A percentile compares a stretch with the other conserved stretches of the same genome.
Evolutionary conservation across 2,888 invertebrate genomes (phyloP).

Genomic region (Lottia gigantea): DNA sequence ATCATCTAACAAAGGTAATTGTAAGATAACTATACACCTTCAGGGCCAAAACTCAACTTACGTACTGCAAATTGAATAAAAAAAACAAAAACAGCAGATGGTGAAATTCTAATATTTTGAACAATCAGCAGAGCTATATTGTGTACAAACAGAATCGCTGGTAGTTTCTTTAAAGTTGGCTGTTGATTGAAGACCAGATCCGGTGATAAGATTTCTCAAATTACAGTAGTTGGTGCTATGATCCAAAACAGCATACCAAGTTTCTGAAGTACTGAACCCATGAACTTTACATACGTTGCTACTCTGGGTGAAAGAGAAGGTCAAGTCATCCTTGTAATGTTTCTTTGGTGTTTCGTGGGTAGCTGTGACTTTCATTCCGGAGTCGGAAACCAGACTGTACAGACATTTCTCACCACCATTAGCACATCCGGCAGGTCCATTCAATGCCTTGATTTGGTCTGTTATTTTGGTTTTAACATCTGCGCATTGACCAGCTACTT

Average conservation of each 20-base stretch:
- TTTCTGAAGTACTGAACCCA: slow-evolving; percentile 58
- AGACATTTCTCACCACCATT: slow-evolving; percentile 42
- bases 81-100: no score
- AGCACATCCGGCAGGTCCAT: slow-evolving; percentile 41
- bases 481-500: slow-evolving; percentile 34
- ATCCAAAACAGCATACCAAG: slow-evolving; percentile 65
- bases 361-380: slow-evolving; percentile 41
- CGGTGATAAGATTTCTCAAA: slow-evolving; percentile 60
- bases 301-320: slow-evolving; percentile 42
- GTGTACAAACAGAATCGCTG: slow-evolving; percentile 54
- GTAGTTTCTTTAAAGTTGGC: slow-evolving; percentile 48
- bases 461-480: slow-evolving; percentile 40
- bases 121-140: slow-evolving; percentile 55
- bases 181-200: slow-evolving; percentile 29
- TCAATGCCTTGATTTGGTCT: slow-evolving; percentile 51
- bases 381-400: slow-evolving; percentile 28
- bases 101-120: slow-evolving; percentile 45
- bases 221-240: slow-evolving; percentile 65
- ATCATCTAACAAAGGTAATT: no score
- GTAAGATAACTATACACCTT: no score
- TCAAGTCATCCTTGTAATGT: slow-evolving; percentile 60
- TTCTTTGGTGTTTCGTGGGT: slow-evolving; percentile 60
- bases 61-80: no score
- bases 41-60: no score
- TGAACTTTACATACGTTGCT: slow-evolving; percentile 30